Conservation (phyloP, 2,797 vertebrate species). For the Labeo calbasu region DNA sequence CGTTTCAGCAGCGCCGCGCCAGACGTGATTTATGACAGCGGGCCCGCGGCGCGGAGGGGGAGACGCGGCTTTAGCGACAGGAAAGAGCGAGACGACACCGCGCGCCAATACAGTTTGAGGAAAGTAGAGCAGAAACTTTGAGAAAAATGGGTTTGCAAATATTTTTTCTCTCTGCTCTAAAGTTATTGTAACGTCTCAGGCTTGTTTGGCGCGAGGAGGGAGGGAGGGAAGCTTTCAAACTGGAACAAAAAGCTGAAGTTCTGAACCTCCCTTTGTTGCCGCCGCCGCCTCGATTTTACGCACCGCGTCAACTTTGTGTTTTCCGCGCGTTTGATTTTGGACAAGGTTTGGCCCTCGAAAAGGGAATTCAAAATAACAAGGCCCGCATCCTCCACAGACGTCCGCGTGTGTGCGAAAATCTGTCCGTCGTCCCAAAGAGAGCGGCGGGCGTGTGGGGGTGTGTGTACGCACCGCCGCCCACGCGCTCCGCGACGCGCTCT, state of each 20-base stretch:
- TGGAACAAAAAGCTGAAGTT: conserved; percentile 55
- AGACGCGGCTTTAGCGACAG: too few species aligned
- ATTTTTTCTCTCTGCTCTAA: conserved; percentile 34
- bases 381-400: conserved; percentile 31
- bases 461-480: conserved; percentile 49
- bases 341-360: conserved; percentile 42
- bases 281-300: conserved; percentile 27
- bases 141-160: conserved; percentile 57
- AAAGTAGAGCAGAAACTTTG: conserved; percentile 65
- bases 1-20: conserved; percentile 41
- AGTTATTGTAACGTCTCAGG: conserved; percentile 54
- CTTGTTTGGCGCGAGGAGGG: conserved; percentile 40
- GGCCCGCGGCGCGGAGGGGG: conserved; percentile 49
- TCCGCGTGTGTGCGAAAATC: conserved; percentile 53
- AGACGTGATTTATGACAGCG: conserved; percentile 64
- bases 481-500: conserved; percentile 44
- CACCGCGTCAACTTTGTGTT: conserved; percentile 9
- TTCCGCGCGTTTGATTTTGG: conserved; percentile 43
- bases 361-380: conserved; percentile 59
- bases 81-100: conserved; percentile 14
- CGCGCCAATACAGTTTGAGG: conserved; percentile 43
- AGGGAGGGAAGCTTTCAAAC: conserved; percentile 43
- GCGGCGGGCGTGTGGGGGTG: conserved; percentile 33
- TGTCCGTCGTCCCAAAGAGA: conserved; percentile 53
- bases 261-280: conserved; percentile 27